Percentiles rank a stretch among this genome's conserved stretches.
Conservation (phyloP, 2,888 invertebrate genomes). For the Troides aeacus region DNA sequence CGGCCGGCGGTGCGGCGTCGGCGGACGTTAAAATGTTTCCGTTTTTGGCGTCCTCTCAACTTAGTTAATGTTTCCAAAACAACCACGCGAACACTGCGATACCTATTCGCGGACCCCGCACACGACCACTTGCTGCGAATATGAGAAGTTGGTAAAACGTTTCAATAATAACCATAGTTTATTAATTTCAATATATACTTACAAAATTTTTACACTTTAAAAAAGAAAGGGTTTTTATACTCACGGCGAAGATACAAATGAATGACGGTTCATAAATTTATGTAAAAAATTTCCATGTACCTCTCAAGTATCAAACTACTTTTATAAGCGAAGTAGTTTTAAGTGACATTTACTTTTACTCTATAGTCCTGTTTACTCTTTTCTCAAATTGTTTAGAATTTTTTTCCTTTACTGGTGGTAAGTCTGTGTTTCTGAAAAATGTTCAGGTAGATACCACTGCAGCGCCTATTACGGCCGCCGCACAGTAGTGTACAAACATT, state of each 20-base stretch:
- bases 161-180: background rate
- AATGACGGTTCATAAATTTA: too few relatives aligned
- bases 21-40: slow-evolving; percentile 69
- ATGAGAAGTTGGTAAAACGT: slow-evolving; percentile 23
- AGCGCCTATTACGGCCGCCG: too few relatives aligned
- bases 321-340: too few relatives aligned
- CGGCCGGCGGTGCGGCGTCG: slow-evolving; percentile 47
- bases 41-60: slow-evolving; percentile 76
- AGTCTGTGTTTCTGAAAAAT: too few relatives aligned
- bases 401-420: too few relatives aligned
- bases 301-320: too few relatives aligned
- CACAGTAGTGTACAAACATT: too few relatives aligned
- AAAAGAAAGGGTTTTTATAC: background rate
- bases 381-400: background rate
- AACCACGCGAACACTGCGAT: slow-evolving; percentile 57
- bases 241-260: background rate
- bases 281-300: too few relatives aligned
- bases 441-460: too few relatives aligned
- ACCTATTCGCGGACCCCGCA: slow-evolving; percentile 36
- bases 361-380: too few relatives aligned
- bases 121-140: slow-evolving; percentile 28
- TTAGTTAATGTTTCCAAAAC: slow-evolving; percentile 76
- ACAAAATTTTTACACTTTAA: background rate
- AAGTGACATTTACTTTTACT: too few relatives aligned
- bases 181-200: background rate